Evolutionary conservation across 2,797 vertebrate species (phyloP).

Genomic region (Malurus splendens): DNA sequence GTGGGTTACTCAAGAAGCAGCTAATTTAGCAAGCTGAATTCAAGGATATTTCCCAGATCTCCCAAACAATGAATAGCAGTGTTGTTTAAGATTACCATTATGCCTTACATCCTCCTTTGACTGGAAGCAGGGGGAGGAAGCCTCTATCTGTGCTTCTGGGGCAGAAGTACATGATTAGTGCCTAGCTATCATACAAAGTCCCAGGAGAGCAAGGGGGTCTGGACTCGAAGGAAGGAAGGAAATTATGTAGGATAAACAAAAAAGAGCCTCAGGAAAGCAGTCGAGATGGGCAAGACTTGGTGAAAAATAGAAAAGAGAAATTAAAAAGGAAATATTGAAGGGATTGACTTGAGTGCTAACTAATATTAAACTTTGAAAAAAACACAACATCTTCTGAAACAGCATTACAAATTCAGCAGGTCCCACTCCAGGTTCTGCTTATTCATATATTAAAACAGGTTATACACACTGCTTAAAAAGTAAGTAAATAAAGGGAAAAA

Average conservation of each 20-base stretch:
- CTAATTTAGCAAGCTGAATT: conserved; percentile 62
- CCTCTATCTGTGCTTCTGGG: conserved; percentile 52
- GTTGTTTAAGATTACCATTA: conserved; percentile 62
- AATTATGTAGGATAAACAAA: conserved; percentile 72
- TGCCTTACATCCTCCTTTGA: conserved; percentile 59
- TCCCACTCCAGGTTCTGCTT: background rate
- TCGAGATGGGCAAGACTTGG: conserved; percentile 65
- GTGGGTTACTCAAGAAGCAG: conserved; percentile 63
- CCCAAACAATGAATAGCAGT: conserved; percentile 62
- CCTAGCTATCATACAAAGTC: conserved; percentile 63
- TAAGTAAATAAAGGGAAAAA: too few species aligned
- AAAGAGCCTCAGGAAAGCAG: conserved; percentile 51
- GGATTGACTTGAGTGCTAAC: conserved; percentile 24
- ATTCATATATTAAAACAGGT: background rate
- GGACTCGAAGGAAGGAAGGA: conserved; percentile 71
- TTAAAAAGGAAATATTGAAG: conserved; percentile 66
- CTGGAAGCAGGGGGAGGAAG: conserved; percentile 56
- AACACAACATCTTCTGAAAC: background rate
- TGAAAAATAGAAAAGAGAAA: conserved; percentile 68
- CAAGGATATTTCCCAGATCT: conserved; percentile 66
- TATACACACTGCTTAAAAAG: too few species aligned
- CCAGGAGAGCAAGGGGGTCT: conserved; percentile 53
- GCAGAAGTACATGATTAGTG: conserved; percentile 67
- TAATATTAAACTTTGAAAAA: background rate
- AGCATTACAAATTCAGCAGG: background rate